phyloP scores from a whole-genome alignment of 1,140 invertebrate species.

The Orchesella cincta region DNA sequence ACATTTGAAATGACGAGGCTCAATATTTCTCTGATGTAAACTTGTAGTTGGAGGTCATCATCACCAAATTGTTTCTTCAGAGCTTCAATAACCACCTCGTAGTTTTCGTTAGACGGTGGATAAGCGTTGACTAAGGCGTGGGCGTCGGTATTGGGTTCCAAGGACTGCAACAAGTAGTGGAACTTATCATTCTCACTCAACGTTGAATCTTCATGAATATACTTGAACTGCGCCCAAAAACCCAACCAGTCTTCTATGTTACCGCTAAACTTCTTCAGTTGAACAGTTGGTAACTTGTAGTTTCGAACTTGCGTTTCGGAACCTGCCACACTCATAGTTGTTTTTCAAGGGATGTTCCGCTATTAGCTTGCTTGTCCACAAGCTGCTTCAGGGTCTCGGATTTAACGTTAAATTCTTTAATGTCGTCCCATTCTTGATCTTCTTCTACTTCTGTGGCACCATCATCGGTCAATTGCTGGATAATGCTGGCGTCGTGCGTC shows the following conservation, averaged over 20 bases:
- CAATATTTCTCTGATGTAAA: too few relatives aligned
- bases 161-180: too few relatives aligned
- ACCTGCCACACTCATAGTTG: too few relatives aligned
- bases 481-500: not conserved
- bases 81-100: not conserved
- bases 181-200: not conserved
- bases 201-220: not conserved
- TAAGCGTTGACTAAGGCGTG: not conserved
- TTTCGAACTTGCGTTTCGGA: too few relatives aligned
- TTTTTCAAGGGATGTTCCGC: too few relatives aligned
- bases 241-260: too few relatives aligned
- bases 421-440: not conserved
- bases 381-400: too few relatives aligned
- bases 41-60: not conserved
- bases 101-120: not conserved
- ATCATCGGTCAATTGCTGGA: not conserved
- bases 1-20: not conserved
- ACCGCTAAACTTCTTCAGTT: too few relatives aligned
- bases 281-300: too few relatives aligned
- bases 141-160: not conserved
- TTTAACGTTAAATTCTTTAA: not conserved
- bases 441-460: not conserved
- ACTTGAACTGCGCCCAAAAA: not conserved
- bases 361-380: too few relatives aligned
- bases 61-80: not conserved